Evolutionary conservation across 2,113 vertebrate genomes (phyloP).

Genomic region (Baryphthengus martii): DNA sequence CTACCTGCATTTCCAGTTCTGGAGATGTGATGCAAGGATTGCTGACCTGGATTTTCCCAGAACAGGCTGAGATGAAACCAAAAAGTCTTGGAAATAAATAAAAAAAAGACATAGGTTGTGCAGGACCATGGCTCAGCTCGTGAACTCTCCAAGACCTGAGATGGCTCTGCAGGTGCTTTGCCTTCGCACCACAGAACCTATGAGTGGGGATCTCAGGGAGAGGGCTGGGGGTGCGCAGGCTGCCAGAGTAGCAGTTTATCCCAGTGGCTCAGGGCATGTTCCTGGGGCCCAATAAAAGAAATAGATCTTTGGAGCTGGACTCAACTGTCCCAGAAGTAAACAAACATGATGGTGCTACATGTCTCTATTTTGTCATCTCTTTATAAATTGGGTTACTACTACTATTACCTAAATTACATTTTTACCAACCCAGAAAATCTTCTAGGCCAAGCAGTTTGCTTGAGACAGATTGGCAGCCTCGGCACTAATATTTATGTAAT

Average conservation of each 20-base stretch:
- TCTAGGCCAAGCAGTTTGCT: neutral
- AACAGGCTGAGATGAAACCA: neutral
- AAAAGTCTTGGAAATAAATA: neutral
- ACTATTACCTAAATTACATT: neutral
- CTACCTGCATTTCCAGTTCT: neutral
- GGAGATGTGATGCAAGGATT: neutral
- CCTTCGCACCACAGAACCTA: neutral
- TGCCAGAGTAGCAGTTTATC: neutral
- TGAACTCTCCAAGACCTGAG: neutral
- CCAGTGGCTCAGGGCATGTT: neutral
- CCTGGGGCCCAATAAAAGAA: neutral
- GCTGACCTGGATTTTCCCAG: neutral
- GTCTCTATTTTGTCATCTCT: neutral
- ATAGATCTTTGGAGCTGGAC: neutral
- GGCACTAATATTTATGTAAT: neutral
- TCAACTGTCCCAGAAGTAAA: neutral
- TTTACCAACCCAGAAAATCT: neutral
- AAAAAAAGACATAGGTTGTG: neutral
- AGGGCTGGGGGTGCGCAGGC: neutral
- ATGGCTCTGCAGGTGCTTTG: neutral
- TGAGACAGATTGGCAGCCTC: neutral
- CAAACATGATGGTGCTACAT: neutral
- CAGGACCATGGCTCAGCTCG: neutral
- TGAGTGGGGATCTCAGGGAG: fast-evolving
- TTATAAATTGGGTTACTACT: neutral